These are phyloP conservation scores for Phoenicopterus ruber DNA, from an alignment of 2,113 vertebrate species.

Conservation along the genomic window DNA sequence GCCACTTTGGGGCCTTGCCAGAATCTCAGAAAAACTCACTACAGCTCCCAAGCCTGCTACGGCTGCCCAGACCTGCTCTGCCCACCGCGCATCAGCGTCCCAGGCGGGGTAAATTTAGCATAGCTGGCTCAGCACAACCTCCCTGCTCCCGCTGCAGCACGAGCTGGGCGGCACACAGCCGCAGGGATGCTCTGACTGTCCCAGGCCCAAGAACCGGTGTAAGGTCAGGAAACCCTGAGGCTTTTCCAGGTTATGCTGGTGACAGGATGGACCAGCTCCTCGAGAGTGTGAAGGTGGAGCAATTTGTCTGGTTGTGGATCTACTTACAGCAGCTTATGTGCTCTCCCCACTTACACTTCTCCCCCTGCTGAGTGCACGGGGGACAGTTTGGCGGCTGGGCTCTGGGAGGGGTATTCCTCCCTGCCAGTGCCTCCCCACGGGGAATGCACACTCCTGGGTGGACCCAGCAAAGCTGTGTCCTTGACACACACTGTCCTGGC, in stretches of 20 bases:
- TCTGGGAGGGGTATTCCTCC: not conserved
- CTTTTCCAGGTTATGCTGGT: not conserved
- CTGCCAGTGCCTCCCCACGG: not conserved
- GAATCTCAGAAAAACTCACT: not conserved
- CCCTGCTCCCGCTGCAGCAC: not conserved
- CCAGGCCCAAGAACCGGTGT: not conserved
- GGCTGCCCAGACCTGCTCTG: not conserved
- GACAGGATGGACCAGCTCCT: not conserved
- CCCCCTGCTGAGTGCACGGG: not conserved
- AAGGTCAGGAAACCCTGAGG: not conserved
- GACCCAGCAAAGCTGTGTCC: not conserved
- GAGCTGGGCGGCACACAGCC: not conserved
- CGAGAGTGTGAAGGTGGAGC: not conserved
- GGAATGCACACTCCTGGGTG: rapidly evolving
- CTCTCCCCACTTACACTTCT: not conserved
- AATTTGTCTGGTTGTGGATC: not conserved
- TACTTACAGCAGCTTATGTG: not conserved
- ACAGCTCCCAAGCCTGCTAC: not conserved
- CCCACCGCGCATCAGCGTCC: not conserved
- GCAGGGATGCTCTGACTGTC: not conserved
- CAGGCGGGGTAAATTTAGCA: not conserved
- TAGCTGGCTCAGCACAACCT: not conserved
- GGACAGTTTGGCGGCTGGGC: not conserved
- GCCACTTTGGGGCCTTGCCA: constrained; percentile 28
- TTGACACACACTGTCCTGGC: not conserved